phyloP scores from a whole-genome alignment of 2,797 vertebrate genomes.

The Sebastiscus tertius region DNA sequence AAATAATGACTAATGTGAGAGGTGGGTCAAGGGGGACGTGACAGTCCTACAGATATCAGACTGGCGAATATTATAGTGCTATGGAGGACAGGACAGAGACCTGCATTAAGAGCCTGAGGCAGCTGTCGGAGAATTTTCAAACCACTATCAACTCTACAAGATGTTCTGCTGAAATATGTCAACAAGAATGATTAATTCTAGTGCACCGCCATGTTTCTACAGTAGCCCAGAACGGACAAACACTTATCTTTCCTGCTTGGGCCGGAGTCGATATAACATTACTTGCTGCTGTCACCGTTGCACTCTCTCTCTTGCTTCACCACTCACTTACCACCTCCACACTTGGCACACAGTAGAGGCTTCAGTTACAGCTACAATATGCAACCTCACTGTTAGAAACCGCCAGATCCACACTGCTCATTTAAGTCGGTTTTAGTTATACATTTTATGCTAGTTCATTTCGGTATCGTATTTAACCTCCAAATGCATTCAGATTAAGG shows the following conservation, averaged over 20 bases:
- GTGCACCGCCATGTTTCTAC: too few species aligned
- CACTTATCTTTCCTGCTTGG: too few species aligned
- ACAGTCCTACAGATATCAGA: background rate
- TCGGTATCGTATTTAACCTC: background rate
- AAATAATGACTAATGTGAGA: background rate
- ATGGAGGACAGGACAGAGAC: background rate
- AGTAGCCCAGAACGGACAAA: too few species aligned
- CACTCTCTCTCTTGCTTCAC: too few species aligned
- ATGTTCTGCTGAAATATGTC: background rate
- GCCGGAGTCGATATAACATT: too few species aligned
- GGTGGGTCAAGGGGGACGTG: background rate
- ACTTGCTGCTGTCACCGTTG: too few species aligned
- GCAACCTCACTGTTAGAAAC: too few species aligned
- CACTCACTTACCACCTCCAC: too few species aligned
- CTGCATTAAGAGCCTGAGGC: background rate
- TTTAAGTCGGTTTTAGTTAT: background rate
- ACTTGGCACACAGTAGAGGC: too few species aligned
- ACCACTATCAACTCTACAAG: background rate
- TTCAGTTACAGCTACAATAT: too few species aligned
- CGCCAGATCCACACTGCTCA: too few species aligned
- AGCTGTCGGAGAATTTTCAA: background rate
- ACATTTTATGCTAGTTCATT: background rate
- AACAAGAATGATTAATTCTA: background rate
- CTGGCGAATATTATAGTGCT: background rate
- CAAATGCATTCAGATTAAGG: background rate